Evolutionary conservation across 2,888 invertebrate genomes (phyloP).

Genomic region (Kuschelorhynchus macadamiae): DNA sequence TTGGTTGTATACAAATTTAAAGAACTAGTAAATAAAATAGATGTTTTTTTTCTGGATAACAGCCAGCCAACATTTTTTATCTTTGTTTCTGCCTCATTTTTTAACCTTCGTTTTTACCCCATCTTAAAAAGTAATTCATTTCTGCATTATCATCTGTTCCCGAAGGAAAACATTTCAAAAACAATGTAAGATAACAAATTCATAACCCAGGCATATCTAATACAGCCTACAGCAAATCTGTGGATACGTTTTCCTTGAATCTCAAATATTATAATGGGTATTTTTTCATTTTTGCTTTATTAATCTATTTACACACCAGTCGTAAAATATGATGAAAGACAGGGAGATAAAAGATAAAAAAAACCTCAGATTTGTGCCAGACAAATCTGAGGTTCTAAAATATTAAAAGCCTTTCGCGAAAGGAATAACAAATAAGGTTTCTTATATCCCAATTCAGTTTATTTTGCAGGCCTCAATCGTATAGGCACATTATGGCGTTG

Average conservation of each 20-base stretch:
- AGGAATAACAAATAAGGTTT: conserved; percentile 40
- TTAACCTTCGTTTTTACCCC: no score
- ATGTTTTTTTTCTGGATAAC: no score
- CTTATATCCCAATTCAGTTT: conserved; percentile 30
- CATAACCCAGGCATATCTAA: conserved; percentile 33
- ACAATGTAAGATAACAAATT: conserved; percentile 36
- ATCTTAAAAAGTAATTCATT: conserved; percentile 34
- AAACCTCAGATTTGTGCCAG: no score
- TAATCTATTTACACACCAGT: conserved; percentile 46
- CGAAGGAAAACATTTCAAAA: conserved; percentile 26
- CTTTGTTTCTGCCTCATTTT: no score
- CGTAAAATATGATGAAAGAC: conserved; percentile 46
- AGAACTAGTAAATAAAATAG: no score
- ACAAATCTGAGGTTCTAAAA: conserved; percentile 48
- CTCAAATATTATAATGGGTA: conserved; percentile 30
- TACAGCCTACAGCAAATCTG: conserved; percentile 27
- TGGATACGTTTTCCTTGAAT: conserved; percentile 26
- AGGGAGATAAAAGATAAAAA: conserved; percentile 45
- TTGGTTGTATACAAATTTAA: no score
- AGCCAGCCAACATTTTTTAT: no score
- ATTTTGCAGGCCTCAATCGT: background rate
- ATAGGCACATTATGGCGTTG: background rate
- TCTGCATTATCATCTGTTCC: conserved; percentile 19
- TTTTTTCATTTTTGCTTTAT: conserved; percentile 46
- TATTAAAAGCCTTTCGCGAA: conserved; percentile 45